These are phyloP conservation scores for Varecia variegata DNA, from an alignment of 2,797 vertebrate genomes.

Conservation along the genomic window DNA sequence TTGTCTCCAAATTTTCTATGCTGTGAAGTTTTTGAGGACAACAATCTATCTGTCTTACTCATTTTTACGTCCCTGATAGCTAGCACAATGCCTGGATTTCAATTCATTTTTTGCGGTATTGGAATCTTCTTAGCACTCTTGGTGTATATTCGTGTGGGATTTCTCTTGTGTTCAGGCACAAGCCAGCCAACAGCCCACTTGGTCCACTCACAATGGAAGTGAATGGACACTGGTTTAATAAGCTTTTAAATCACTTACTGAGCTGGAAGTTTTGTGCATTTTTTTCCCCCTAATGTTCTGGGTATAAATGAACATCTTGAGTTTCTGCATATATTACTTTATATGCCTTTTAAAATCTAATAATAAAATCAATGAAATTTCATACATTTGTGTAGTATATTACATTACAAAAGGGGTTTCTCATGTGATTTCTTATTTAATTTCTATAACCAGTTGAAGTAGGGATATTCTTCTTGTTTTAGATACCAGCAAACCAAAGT, in stretches of 20 bases:
- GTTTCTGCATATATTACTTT: conserved; percentile 1
- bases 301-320: conserved; percentile 25
- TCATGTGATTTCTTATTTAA: conserved; percentile 17
- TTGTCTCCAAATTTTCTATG: not conserved
- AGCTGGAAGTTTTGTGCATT: not conserved
- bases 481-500: not conserved
- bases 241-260: conserved; percentile 17
- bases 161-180: not conserved
- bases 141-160: not conserved
- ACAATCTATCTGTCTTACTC: not conserved
- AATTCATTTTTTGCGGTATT: not conserved
- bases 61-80: not conserved
- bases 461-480: not conserved
- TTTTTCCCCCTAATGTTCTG: not conserved
- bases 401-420: not conserved
- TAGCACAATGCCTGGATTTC: not conserved
- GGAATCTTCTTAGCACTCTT: not conserved
- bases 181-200: not conserved
- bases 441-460: not conserved
- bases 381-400: not conserved
- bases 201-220: not conserved
- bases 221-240: not conserved
- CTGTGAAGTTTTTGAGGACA: not conserved
- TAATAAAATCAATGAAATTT: conserved; percentile 12
- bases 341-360: not conserved